Evolutionary conservation across 2,113 vertebrate species (phyloP).

Genomic region (Bujurquina vittata): DNA sequence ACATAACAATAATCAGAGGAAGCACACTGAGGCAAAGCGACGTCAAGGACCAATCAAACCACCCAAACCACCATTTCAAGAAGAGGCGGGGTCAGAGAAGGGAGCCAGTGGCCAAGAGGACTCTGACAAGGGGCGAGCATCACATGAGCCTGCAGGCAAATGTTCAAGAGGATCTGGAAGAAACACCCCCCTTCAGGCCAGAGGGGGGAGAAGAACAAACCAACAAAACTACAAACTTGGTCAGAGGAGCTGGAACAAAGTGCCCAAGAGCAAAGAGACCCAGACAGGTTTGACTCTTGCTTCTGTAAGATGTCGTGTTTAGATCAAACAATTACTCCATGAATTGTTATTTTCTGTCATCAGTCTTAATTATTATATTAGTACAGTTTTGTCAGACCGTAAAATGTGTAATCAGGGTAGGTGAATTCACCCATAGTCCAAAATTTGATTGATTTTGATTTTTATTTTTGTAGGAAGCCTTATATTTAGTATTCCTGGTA

Average conservation of each 20-base stretch:
- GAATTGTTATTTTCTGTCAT: neutral
- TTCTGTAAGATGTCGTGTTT: neutral
- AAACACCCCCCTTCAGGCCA: slow-evolving; percentile 72
- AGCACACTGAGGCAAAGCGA: slow-evolving; percentile 73
- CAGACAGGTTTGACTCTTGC: slow-evolving; percentile 86
- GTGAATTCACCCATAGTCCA: too few species aligned
- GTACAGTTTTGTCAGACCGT: neutral
- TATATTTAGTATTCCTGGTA: too few species aligned
- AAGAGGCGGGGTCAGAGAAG: slow-evolving; percentile 75
- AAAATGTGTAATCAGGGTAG: too few species aligned
- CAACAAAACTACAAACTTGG: slow-evolving; percentile 78
- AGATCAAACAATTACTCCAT: neutral
- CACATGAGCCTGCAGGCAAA: slow-evolving; percentile 44
- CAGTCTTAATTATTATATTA: neutral
- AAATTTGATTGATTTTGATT: too few species aligned
- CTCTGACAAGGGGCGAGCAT: neutral
- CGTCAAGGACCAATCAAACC: slow-evolving; percentile 82
- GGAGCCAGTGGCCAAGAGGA: slow-evolving; percentile 46
- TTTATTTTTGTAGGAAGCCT: too few species aligned
- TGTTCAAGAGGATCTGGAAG: slow-evolving; percentile 70
- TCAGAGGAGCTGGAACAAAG: slow-evolving; percentile 83
- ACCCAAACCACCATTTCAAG: slow-evolving; percentile 52
- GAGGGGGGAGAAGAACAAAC: slow-evolving; percentile 77
- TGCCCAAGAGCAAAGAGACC: slow-evolving; percentile 93
- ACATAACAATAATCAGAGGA: slow-evolving; percentile 68